phyloP scores from a whole-genome alignment of 53 echinoderm and acorn worm genomes.

The Astropecten irregularis region DNA sequence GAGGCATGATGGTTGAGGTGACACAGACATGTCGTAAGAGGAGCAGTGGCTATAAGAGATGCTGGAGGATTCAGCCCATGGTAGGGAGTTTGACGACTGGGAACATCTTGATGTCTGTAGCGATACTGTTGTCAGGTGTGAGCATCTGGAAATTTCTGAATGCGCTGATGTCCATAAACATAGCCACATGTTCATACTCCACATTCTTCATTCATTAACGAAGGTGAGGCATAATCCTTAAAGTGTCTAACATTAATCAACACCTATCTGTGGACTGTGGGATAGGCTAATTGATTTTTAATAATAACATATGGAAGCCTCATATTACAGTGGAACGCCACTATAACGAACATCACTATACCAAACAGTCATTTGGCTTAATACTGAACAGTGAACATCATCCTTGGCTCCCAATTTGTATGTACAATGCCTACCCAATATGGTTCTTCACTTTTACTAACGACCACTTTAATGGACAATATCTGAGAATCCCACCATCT shows the following conservation, averaged over 20 bases:
- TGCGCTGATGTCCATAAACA: not conserved
- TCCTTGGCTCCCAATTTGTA: too few species aligned
- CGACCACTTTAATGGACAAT: too few species aligned
- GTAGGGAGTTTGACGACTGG: not conserved
- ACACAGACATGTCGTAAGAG: not conserved
- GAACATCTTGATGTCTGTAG: not conserved
- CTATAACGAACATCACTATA: too few species aligned
- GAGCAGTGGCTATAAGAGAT: not conserved
- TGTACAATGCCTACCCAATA: too few species aligned
- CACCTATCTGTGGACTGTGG: too few species aligned
- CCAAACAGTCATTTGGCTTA: too few species aligned
- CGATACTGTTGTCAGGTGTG: not conserved
- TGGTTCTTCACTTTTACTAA: too few species aligned
- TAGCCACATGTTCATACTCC: not conserved
- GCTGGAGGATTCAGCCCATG: not conserved
- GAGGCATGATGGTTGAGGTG: constrained; percentile 20
- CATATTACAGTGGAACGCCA: too few species aligned
- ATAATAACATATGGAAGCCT: too few species aligned
- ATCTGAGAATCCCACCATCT: too few species aligned
- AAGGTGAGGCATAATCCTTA: not conserved
- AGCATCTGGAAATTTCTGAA: not conserved
- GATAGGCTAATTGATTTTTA: too few species aligned
- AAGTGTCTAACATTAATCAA: not conserved
- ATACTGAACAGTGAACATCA: too few species aligned
- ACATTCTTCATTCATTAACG: not conserved